Conservation (phyloP, 2,888 invertebrate species). For the Metallyticus violacea region DNA sequence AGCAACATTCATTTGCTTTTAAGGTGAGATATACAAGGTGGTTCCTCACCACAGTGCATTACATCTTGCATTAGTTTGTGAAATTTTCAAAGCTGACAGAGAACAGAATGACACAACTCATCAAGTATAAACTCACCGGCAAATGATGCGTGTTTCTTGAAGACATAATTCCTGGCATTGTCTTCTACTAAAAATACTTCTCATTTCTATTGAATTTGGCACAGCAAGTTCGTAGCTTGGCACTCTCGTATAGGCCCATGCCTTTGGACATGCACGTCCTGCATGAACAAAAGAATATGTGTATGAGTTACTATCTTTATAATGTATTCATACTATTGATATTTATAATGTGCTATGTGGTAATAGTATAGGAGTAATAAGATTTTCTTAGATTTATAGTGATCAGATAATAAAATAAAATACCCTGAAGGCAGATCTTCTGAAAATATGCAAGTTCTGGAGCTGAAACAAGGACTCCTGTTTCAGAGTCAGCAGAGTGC, state of each 20-base stretch:
- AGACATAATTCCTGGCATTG: constrained; percentile 52
- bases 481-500: constrained; percentile 43
- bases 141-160: constrained; percentile 48
- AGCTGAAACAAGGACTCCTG: constrained; percentile 42
- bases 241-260: constrained; percentile 52
- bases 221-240: constrained; percentile 48
- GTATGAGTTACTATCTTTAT: no score
- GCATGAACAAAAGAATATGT: neutral
- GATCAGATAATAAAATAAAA: neutral
- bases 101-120: no score
- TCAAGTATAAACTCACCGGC: constrained; percentile 45
- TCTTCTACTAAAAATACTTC: constrained; percentile 46
- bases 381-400: neutral
- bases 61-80: no score
- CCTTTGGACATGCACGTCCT: constrained; percentile 45
- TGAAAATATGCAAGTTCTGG: constrained; percentile 47
- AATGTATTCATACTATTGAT: neutral
- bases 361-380: neutral
- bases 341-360: neutral
- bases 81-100: no score
- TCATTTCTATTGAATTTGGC: constrained; percentile 47
- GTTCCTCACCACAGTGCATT: no score
- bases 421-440: constrained; percentile 48
- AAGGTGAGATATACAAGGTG: no score
- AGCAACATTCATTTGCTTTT: no score